These are phyloP conservation scores for Choreutis nemorana DNA, from an alignment of 2,888 invertebrate genomes.

Conservation along the genomic window DNA sequence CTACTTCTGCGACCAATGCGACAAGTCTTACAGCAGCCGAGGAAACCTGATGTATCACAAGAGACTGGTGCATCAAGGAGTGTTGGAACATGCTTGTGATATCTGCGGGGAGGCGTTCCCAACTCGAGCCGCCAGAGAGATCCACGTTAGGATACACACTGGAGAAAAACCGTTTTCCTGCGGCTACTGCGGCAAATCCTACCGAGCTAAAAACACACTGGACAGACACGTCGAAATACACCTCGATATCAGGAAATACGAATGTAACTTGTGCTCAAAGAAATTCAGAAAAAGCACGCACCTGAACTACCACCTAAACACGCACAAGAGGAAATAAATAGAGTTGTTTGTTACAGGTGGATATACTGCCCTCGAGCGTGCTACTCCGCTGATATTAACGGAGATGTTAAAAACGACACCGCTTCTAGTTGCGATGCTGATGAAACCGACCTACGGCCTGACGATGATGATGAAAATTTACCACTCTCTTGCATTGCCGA, in stretches of 20 bases:
- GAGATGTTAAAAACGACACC: too few species aligned
- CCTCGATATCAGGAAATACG: constrained; percentile 27
- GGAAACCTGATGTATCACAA: constrained; percentile 49
- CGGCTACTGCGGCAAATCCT: constrained; percentile 36
- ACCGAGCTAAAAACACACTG: constrained; percentile 33
- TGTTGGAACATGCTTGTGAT: constrained; percentile 40
- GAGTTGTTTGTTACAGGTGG: constrained; percentile 47
- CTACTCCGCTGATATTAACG: neutral
- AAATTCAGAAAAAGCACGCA: constrained; percentile 42
- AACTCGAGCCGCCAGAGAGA: constrained; percentile 35
- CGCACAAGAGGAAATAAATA: constrained; percentile 29
- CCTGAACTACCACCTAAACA: constrained; percentile 36
- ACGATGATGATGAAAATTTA: neutral
- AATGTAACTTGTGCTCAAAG: constrained; percentile 33
- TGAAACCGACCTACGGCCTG: too few species aligned
- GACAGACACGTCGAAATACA: constrained; percentile 36
- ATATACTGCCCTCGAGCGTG: constrained; percentile 12
- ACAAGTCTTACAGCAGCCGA: constrained; percentile 43
- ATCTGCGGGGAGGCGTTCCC: constrained; percentile 58
- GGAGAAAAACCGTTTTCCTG: constrained; percentile 53
- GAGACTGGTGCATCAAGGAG: constrained; percentile 43
- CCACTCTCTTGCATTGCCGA: constrained; percentile 18
- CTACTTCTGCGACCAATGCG: constrained; percentile 47
- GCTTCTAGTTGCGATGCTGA: too few species aligned
- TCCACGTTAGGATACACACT: constrained; percentile 47